These are phyloP conservation scores for Panopea generosa DNA, from an alignment of 2,888 invertebrate genomes.

Conservation along the genomic window DNA sequence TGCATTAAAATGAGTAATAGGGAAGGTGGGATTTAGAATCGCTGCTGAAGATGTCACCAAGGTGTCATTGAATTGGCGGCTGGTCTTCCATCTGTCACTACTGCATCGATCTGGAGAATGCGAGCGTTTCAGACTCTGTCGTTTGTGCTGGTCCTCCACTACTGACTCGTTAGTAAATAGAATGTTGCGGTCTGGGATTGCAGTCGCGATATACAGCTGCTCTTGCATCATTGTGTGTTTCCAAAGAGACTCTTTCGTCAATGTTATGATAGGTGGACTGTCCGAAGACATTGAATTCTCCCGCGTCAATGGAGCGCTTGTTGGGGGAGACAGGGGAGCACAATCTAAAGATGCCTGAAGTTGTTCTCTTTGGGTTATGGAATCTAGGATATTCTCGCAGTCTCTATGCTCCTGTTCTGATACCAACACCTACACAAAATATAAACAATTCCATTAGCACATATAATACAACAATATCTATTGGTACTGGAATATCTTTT, in stretches of 20 bases:
- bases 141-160: constrained; percentile 19
- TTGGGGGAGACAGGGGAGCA: no score
- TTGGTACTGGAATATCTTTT: no score
- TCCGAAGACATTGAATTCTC: constrained; percentile 24
- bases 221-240: constrained; percentile 74
- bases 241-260: constrained; percentile 71
- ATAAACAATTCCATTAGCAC: no score
- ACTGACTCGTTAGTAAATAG: constrained; percentile 52
- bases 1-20: no score
- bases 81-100: constrained; percentile 36
- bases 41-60: constrained; percentile 14
- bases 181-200: constrained; percentile 66
- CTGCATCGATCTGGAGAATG: constrained; percentile 58
- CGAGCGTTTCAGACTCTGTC: constrained; percentile 56
- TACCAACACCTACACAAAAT: constrained; percentile 72
- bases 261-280: constrained; percentile 49
- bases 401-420: constrained; percentile 76
- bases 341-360: constrained; percentile 28
- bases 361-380: constrained; percentile 38
- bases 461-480: no score
- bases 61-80: constrained; percentile 29
- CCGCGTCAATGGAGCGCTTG: no score
- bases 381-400: constrained; percentile 53
- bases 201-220: constrained; percentile 69
- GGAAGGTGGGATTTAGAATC: constrained; percentile 56